Percentiles rank a stretch among this genome's conserved stretches.
phyloP scores from a whole-genome alignment of 2,113 vertebrate genomes.

The Chloropsis hardwickii region DNA sequence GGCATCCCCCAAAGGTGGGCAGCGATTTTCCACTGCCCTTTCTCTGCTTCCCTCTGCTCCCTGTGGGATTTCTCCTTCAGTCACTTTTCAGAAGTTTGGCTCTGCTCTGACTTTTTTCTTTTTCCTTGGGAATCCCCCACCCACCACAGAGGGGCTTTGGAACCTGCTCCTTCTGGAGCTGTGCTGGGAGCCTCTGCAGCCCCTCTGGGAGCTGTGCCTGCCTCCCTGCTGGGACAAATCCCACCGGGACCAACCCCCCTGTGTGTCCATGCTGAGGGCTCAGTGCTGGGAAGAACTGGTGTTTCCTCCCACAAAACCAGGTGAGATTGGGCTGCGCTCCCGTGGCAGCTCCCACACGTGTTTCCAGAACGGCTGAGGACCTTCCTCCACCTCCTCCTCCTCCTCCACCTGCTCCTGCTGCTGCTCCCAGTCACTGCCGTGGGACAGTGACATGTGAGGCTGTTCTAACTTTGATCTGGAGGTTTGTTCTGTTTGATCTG shows the following conservation, averaged over 20 bases:
- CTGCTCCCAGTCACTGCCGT: background rate
- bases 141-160: background rate
- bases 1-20: background rate
- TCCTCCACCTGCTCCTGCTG: background rate
- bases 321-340: background rate
- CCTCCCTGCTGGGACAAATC: background rate
- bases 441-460: background rate
- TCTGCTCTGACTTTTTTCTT: background rate
- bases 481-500: background rate
- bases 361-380: background rate
- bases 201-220: background rate
- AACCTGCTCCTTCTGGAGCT: background rate
- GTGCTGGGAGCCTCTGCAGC: background rate
- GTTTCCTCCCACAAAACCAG: background rate
- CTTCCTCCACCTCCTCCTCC: background rate
- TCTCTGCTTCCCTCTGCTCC: background rate
- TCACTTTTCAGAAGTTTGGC: background rate
- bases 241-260: background rate
- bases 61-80: background rate
- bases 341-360: background rate
- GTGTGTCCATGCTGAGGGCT: background rate
- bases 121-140: background rate
- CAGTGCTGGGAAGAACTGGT: accelerated
- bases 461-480: background rate
- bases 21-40: background rate